phyloP scores from a whole-genome alignment of 2,113 vertebrate genomes.

The Pithys albifrons region DNA sequence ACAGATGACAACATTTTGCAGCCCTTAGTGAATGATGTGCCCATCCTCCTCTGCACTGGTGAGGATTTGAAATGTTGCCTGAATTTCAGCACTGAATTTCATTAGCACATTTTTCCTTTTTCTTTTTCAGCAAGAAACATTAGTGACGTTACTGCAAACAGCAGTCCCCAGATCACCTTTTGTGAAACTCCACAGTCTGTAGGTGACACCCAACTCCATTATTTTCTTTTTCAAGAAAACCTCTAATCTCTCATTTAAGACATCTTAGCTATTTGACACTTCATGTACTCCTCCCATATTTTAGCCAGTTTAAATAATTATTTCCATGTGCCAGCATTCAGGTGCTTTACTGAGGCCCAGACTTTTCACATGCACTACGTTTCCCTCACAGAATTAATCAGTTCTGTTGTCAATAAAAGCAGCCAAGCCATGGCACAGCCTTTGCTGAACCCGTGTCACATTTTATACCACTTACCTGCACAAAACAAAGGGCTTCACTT shows the following conservation, averaged over 20 bases:
- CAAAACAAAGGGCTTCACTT: not conserved
- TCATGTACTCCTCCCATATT: not conserved
- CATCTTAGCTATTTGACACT: not conserved
- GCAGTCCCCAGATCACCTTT: not conserved
- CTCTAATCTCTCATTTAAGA: not conserved
- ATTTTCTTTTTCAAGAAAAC: not conserved
- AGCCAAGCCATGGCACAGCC: not conserved
- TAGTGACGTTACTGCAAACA: not conserved
- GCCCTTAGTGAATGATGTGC: not conserved
- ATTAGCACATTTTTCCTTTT: not conserved
- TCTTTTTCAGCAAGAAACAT: not conserved
- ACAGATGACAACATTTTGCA: not conserved
- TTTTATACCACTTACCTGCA: slow-evolving; percentile 25
- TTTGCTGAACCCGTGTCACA: not conserved
- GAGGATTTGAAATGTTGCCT: not conserved
- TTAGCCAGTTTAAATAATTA: not conserved
- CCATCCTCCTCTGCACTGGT: not conserved
- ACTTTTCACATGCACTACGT: not conserved
- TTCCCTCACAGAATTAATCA: not conserved
- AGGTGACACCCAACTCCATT: not conserved
- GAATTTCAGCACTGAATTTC: not conserved
- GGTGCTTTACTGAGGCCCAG: not conserved
- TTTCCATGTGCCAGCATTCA: not conserved
- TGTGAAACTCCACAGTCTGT: not conserved
- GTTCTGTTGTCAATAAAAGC: rapidly evolving